Evolutionary conservation across 2,113 vertebrate species (phyloP).

Genomic region (Smithornis capensis): DNA sequence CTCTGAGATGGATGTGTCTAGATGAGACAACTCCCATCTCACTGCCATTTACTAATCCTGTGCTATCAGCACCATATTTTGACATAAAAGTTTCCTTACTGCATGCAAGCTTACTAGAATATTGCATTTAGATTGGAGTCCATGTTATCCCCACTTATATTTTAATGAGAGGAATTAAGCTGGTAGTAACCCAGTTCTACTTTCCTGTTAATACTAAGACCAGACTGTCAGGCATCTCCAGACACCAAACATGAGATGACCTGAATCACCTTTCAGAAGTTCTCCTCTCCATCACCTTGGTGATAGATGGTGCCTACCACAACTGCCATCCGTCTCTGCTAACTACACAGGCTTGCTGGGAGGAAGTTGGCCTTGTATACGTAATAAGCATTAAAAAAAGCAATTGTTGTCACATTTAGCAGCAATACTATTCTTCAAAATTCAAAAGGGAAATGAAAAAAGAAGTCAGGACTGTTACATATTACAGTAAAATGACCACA

Average conservation of each 20-base stretch:
- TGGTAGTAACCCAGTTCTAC: not conserved
- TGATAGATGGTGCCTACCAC: not conserved
- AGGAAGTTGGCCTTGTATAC: not conserved
- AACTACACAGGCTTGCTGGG: not conserved
- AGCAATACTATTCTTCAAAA: not conserved
- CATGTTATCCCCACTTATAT: not conserved
- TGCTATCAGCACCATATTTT: not conserved
- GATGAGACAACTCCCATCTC: not conserved
- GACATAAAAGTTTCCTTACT: not conserved
- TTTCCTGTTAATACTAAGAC: not conserved
- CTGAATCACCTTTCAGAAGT: not conserved
- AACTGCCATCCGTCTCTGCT: not conserved
- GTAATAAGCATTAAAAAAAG: not conserved
- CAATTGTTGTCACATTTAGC: not conserved
- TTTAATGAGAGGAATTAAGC: not conserved
- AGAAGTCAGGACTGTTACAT: not conserved
- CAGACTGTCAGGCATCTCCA: not conserved
- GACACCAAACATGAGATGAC: not conserved
- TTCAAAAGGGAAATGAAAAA: not conserved
- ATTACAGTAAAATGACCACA: not conserved
- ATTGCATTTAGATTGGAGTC: slow-evolving; percentile 12
- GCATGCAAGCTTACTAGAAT: not conserved
- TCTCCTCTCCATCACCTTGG: not conserved
- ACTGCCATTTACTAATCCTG: not conserved
- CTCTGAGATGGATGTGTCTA: not conserved